Base-by-base conservation (phyloP, 2,113 vertebrate genomes). In the Lethenteron reissneri region DNA sequence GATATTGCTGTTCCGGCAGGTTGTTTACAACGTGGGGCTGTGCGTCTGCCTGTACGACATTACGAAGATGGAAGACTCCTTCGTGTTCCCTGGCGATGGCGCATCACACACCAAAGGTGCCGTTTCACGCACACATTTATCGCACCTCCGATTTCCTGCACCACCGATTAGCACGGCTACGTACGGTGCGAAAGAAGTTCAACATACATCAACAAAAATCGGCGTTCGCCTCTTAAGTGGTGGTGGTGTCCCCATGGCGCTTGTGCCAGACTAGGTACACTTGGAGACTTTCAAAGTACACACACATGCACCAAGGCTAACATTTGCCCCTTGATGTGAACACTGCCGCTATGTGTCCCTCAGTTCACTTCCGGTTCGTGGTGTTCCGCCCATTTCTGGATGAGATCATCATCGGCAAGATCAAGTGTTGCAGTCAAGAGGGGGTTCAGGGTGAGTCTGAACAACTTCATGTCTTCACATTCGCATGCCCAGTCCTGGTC, bases 361-460 rank as follows among this genome's bases (percentile, higher is more conserved):
- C 76, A 96, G 92, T 97, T 73, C 85, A 92, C 76, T 97, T 96
- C 76, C 85, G 90, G 64, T 97, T 90, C 0, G 88, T 97, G 70
- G 90, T 95, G 59, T 97, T 97, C 77, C 89, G 89, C 72, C 92
- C 92, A 0, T 96, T 96, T 78, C 83, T 96, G 77, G 92, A 97
- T 1, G 90, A 96, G 82, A 88, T 97, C 70, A 80, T 97, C 71
- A 78, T 90, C 0, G 92, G 92, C 15, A 87, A 88, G 77, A 97
- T 96, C 73, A 94, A 91, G 78, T 88, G 89, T 80, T 94, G 92
- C 82, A 94, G 91, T 74, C 88, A 86, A 15, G 91, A 97, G 71
- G 92, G 92, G 3, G 90, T 97, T 69, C 83, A 94, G 0, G 89
- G 91, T 97, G 78, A 86, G 75, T 1, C 1, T 41, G 41, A 41